Conservation (phyloP, 2,113 vertebrate species). For the Cathartes aura region DNA sequence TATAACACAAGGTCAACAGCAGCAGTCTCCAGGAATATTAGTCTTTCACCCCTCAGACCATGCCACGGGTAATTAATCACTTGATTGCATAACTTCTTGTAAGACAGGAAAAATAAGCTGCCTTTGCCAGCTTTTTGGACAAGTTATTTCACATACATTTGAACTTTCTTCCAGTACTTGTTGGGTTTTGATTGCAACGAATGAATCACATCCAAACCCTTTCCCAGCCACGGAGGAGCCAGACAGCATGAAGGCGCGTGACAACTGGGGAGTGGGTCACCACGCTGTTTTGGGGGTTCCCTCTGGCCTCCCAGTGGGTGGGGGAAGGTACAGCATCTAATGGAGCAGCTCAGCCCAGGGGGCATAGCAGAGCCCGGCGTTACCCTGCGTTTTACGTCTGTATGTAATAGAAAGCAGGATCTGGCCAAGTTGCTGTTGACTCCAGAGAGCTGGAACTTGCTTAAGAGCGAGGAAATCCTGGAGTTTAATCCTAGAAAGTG, state of each 20-base stretch:
- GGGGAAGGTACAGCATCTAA: not conserved
- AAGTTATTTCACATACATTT: slow-evolving; percentile 70
- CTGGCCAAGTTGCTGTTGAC: slow-evolving; percentile 2
- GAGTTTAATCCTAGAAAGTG: slow-evolving; percentile 65
- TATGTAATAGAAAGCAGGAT: slow-evolving; percentile 42
- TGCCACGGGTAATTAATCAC: slow-evolving; percentile 72
- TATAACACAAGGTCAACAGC: slow-evolving; percentile 69
- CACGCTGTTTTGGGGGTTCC: not conserved
- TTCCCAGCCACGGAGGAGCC: slow-evolving; percentile 11
- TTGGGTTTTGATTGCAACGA: slow-evolving; percentile 57
- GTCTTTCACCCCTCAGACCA: slow-evolving; percentile 68
- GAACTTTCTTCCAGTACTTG: slow-evolving; percentile 72
- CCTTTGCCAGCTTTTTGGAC: slow-evolving; percentile 64
- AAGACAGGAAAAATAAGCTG: slow-evolving; percentile 73
- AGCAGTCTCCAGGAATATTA: slow-evolving; percentile 71
- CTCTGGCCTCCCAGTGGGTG: not conserved
- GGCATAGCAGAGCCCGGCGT: not conserved
- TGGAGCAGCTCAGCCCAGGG: not conserved
- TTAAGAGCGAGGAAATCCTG: slow-evolving; percentile 22
- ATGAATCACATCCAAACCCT: slow-evolving; percentile 34
- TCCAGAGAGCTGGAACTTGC: slow-evolving; percentile 30
- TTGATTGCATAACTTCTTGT: slow-evolving; percentile 74
- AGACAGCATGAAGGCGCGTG: not conserved
- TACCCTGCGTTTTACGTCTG: slow-evolving; percentile 11
- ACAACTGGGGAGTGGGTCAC: not conserved